phyloP scores from a whole-genome alignment of 2,797 vertebrate species.

The Atherinosoma microstoma region DNA sequence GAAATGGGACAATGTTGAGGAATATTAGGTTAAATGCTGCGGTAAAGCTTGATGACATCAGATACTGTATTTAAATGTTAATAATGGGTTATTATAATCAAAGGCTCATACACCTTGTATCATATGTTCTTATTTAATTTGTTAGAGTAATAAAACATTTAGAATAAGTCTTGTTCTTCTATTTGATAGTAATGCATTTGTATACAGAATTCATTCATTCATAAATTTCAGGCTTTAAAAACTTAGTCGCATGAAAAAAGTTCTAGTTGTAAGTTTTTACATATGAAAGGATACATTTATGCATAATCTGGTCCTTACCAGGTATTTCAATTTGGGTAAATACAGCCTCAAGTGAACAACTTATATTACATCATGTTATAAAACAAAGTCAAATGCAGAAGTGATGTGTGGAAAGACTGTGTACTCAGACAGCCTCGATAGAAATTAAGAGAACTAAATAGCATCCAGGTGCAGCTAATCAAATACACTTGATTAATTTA shows the following conservation, averaged over 20 bases:
- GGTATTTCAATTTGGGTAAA: no score
- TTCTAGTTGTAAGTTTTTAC: background rate
- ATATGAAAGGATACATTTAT: background rate
- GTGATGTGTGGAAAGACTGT: no score
- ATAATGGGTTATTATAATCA: slow-evolving; percentile 86
- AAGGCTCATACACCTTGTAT: slow-evolving; percentile 81
- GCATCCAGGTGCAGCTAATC: no score
- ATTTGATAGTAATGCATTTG: background rate
- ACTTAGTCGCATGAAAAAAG: no score
- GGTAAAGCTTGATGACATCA: slow-evolving; percentile 62
- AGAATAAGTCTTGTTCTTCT: slow-evolving; percentile 65
- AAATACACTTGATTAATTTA: no score
- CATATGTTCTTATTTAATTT: slow-evolving; percentile 88
- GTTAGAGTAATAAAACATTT: slow-evolving; percentile 86
- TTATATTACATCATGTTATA: no score
- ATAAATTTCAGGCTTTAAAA: background rate
- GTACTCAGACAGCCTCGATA: no score
- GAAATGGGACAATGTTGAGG: slow-evolving; percentile 46
- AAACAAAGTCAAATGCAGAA: no score
- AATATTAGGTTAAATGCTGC: slow-evolving; percentile 68
- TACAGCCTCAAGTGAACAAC: no score
- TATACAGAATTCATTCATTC: background rate
- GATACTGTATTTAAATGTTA: slow-evolving; percentile 89
- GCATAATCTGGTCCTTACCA: no score
- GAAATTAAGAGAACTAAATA: no score